These are phyloP conservation scores for Gryllus bimaculatus DNA, from an alignment of 1,140 invertebrate genomes.

Conservation along the genomic window DNA sequence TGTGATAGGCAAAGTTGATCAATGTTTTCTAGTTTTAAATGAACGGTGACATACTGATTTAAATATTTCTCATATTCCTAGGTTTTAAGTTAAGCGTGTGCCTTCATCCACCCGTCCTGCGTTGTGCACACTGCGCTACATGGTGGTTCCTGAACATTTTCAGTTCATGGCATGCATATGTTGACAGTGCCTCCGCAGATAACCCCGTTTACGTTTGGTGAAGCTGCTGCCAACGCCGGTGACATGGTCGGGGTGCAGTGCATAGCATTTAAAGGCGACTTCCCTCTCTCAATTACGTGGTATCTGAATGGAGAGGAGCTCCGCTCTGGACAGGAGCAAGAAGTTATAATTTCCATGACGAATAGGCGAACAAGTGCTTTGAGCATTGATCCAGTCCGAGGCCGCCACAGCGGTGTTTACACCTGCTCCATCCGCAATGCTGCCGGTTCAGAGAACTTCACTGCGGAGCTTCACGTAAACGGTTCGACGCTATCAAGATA, in stretches of 20 bases:
- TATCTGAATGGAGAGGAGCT: slow-evolving; percentile 49
- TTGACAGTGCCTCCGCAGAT: slow-evolving; percentile 52
- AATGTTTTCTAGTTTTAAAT: too few relatives aligned
- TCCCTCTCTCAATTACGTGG: slow-evolving; percentile 70
- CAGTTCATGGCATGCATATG: too few relatives aligned
- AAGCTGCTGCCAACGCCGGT: slow-evolving; percentile 52
- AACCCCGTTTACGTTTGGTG: slow-evolving; percentile 42
- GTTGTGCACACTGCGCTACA: not conserved
- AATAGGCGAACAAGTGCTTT: slow-evolving; percentile 32
- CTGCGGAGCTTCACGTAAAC: slow-evolving; percentile 59
- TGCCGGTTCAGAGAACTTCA: slow-evolving; percentile 58
- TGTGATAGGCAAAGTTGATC: too few relatives aligned
- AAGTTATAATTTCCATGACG: slow-evolving; percentile 31
- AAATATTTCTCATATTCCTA: too few relatives aligned
- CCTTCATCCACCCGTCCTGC: too few relatives aligned
- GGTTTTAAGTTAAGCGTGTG: too few relatives aligned
- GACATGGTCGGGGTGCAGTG: slow-evolving; percentile 59
- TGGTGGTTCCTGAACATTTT: too few relatives aligned
- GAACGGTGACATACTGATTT: too few relatives aligned
- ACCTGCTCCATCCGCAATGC: slow-evolving; percentile 42
- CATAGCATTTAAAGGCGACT: slow-evolving; percentile 72
- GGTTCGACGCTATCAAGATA: slow-evolving; percentile 36
- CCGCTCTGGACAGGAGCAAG: slow-evolving; percentile 17
- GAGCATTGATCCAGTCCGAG: slow-evolving; percentile 31
- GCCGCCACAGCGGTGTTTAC: slow-evolving; percentile 27